Percentiles rank a stretch among this genome's conserved stretches.
phyloP scores from a whole-genome alignment of 2,888 invertebrate genomes.

The Drosophila atripex region DNA sequence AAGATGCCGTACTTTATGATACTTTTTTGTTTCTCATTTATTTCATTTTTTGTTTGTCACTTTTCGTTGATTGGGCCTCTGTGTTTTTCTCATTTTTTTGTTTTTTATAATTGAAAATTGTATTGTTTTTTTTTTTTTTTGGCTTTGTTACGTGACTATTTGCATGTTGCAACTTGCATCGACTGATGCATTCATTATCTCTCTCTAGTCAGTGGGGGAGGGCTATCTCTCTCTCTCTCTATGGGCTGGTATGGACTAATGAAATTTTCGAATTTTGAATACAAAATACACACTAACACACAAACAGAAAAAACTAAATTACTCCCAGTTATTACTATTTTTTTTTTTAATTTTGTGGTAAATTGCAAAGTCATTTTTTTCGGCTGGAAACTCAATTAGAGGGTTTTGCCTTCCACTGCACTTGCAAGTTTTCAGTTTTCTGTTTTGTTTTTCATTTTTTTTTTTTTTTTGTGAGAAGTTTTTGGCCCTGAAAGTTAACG shows the following conservation, averaged over 20 bases:
- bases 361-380: conserved; percentile 39
- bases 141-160: conserved; percentile 33
- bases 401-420: conserved; percentile 17
- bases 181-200: conserved; percentile 7
- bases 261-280: conserved; percentile 21
- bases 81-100: neutral
- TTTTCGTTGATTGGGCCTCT: conserved; percentile 3
- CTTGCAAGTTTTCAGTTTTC: conserved; percentile 13
- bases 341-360: conserved; percentile 10
- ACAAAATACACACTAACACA: too few relatives aligned
- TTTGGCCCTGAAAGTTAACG: conserved; percentile 30
- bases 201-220: neutral
- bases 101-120: conserved; percentile 21
- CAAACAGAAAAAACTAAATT: conserved; percentile 17
- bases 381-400: conserved; percentile 28
- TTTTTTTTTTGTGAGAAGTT: conserved; percentile 27
- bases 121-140: neutral
- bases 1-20: conserved; percentile 12
- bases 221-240: neutral
- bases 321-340: conserved; percentile 10
- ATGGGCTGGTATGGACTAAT: too few relatives aligned
- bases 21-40: neutral
- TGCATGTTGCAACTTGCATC: conserved; percentile 29
- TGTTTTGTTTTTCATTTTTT: conserved; percentile 4
- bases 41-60: neutral